A percentile compares a stretch with the other conserved stretches of the same genome.
Evolutionary conservation across 2,113 vertebrate genomes (phyloP).

Genomic region (Phyllopteryx taeniolatus): DNA sequence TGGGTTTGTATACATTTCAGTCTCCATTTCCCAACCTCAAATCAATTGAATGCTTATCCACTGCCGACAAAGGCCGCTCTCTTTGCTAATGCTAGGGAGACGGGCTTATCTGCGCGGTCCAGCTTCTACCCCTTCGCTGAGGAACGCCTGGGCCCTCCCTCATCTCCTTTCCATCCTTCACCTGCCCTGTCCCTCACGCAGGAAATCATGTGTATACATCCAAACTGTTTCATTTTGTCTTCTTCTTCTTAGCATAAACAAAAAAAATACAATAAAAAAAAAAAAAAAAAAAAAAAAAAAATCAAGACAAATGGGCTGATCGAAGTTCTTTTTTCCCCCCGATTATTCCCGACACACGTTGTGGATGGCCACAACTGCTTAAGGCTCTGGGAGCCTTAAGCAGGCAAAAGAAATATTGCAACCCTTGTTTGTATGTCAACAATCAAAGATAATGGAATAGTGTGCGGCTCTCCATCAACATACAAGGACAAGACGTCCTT

Average conservation of each 20-base stretch:
- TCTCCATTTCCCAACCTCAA: conserved; percentile 52
- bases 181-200: conserved; percentile 3
- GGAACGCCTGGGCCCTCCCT: conserved; percentile 38
- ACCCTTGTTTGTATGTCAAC: no score
- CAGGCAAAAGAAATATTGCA: no score
- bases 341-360: no score
- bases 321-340: no score
- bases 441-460: no score
- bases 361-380: no score
- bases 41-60: conserved; percentile 61
- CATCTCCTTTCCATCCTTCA: conserved; percentile 26
- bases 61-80: conserved; percentile 46
- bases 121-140: conserved; percentile 49
- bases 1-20: conserved; percentile 28
- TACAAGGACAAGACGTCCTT: no score
- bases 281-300: neutral
- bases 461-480: no score
- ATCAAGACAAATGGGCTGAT: no score
- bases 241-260: neutral
- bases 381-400: no score
- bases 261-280: neutral
- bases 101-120: conserved; percentile 63
- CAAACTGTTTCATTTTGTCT: conserved; percentile 9
- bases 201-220: neutral
- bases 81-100: conserved; percentile 41